Base-by-base conservation (phyloP, 2,888 invertebrate species). In the Synergus laeviventris region DNA sequence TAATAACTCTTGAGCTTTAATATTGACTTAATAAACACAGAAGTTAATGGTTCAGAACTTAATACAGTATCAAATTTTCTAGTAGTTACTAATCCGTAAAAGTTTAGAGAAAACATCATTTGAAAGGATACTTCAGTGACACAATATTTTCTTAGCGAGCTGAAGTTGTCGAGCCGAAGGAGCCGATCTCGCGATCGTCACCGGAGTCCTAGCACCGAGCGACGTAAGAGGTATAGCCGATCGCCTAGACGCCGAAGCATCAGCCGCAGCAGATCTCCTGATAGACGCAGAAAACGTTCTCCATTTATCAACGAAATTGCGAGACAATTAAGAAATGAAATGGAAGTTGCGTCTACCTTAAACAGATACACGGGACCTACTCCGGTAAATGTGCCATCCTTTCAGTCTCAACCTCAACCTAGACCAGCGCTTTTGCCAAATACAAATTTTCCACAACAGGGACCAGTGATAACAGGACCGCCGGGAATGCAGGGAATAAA, bases 241-340 rank as follows among this genome's bases (percentile, higher is more conserved):
- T 89, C 90, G 2, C 89, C 90, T 8, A 82, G 85, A 8, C 86
- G 87, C 18, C 81, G 86, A 12, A 89, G 87, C 80, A 86, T 82
- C 16, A 83, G 82, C n/a, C 84, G 86, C 1, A 86, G 86, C 74
- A 85, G 88, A 75, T 88, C 90, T 0, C 81, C 86, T 3, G 86
- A 86, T 24, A 86, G 86, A 31, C 88, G 90, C 0, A 84, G 90
- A 31, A 89, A 88, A 74, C 87, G 91, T 24, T 90, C 91, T 42
- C 91, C 91, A 0, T 91, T 91, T 74, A 88, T 91, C 79, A 89
- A 90, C 75, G 90, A 91, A 79, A 83, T 91, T n/a, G 86, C 88
- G 0, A 85, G 91, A 31, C 89, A 90, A 42, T 81, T 91, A n/a
- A 83, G 86, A 39, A 85, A 85, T 3, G 89, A 90, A 61, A 86